Evolutionary conservation across 2,113 vertebrate genomes (phyloP).

Genomic region (Hyla sarda): DNA sequence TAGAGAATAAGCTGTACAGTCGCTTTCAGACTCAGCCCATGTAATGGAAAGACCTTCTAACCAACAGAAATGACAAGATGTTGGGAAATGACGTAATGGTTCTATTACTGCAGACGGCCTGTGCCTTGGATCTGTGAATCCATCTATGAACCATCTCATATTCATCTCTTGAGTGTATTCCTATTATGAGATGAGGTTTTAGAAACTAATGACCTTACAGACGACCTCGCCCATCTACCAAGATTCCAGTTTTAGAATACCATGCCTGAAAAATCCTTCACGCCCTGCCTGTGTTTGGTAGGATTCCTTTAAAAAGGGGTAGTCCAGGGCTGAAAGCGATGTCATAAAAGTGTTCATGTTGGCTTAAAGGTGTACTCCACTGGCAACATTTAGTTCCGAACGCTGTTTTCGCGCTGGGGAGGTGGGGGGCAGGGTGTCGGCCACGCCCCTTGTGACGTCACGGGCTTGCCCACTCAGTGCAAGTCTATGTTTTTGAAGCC

Average conservation of each 20-base stretch:
- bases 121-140: neutral
- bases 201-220: neutral
- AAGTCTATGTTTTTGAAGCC: too few relatives aligned
- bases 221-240: neutral
- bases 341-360: too few relatives aligned
- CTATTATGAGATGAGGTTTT: neutral
- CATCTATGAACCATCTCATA: neutral
- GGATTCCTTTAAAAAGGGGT: too few relatives aligned
- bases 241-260: neutral
- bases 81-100: too few relatives aligned
- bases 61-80: neutral
- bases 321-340: too few relatives aligned
- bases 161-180: neutral
- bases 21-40: constrained; percentile 71
- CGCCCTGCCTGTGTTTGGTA: neutral
- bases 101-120: neutral
- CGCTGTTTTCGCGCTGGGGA: too few relatives aligned
- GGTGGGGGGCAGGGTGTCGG: too few relatives aligned
- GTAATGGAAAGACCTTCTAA: neutral
- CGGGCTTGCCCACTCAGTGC: too few relatives aligned
- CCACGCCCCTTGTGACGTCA: too few relatives aligned
- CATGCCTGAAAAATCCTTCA: neutral
- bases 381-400: too few relatives aligned
- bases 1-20: constrained; percentile 85
- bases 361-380: too few relatives aligned